Base-by-base conservation (phyloP, 2,888 invertebrate genomes). In the Sialis fuliginosa region DNA sequence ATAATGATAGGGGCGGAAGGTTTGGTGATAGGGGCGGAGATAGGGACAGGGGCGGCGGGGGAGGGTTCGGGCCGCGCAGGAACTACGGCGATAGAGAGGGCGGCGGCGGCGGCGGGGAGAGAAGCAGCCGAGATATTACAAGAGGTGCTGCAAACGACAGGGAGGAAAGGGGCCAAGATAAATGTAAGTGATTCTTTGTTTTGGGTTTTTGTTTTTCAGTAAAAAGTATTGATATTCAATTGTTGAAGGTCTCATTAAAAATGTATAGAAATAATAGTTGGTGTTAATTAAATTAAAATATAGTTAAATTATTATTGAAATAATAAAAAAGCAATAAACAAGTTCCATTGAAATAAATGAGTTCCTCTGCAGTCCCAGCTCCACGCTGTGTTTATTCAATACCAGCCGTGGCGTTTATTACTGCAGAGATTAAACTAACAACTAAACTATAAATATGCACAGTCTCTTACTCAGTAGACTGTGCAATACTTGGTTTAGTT, bases 1-100 rank as follows among this genome's bases (percentile, higher is more conserved):
- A n/a, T n/a, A 22, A 34, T 8, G 45, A 48, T 70, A 70, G 53
- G 69, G 66, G 6, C 68, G 69, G 13, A 60, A 70, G n/a, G 68
- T 69, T 59, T 37, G 42, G 53, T 4, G 52, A 55, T 22, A 56
- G 60, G n/a, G n/a, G n/a, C n/a, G n/a, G n/a, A n/a, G n/a, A n/a
- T n/a, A 44, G 56, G 54, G 51, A 48, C 9, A 52, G 50, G 45
- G 51, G 55, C n/a, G 55, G 54, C 39, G 43, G 53, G 47, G 55
- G 54, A 22, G 56, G 61, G 34, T 59, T 9, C 61, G 54, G 54
- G 55, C 12, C 55, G 51, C 9, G 54, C 48, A 30, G 57, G 54
- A 44, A 57, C 55, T 52, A 48, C 9, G 52, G 50, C 45, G 51
- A 55, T 40, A 44, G 53, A 48, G 54, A 57, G 42, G 48, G 53